Conservation (phyloP, 2,888 invertebrate genomes). For the Eupithecia exiguata region DNA sequence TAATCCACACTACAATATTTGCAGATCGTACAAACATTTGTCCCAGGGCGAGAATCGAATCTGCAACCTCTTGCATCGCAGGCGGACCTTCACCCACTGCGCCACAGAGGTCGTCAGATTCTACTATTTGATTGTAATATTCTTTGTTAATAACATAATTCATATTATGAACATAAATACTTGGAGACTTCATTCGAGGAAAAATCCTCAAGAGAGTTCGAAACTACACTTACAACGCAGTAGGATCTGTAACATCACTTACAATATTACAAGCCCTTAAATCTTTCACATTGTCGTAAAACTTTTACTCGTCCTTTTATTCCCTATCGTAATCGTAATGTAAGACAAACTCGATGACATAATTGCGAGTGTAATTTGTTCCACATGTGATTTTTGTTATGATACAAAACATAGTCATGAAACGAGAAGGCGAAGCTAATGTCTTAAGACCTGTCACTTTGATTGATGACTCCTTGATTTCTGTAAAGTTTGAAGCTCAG, state of each 20-base stretch:
- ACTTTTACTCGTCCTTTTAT: conserved; percentile 33
- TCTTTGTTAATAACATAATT: too few species aligned
- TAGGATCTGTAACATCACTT: conserved; percentile 32
- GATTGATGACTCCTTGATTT: conserved; percentile 18
- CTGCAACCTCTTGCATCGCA: too few species aligned
- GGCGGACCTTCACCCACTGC: too few species aligned
- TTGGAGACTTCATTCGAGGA: too few species aligned
- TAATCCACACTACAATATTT: too few species aligned
- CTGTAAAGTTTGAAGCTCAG: neutral
- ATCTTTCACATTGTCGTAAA: conserved; percentile 37
- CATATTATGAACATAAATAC: too few species aligned
- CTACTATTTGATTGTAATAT: too few species aligned
- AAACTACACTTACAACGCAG: conserved; percentile 6
- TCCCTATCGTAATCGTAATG: conserved; percentile 34
- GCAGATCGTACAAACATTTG: too few species aligned
- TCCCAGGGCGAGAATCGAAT: too few species aligned
- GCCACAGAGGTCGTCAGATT: too few species aligned
- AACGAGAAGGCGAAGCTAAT: conserved; percentile 17
- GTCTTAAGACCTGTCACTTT: conserved; percentile 24
- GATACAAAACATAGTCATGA: conserved; percentile 22
- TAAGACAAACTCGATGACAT: conserved; percentile 54
- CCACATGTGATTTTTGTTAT: conserved; percentile 38
- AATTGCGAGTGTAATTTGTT: conserved; percentile 52
- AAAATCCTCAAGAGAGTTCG: neutral
- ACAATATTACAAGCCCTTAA: conserved; percentile 31